Percentiles rank a stretch among this genome's conserved stretches.
Conservation (phyloP, 2,797 vertebrate species). For the Nyctalus aviator region DNA sequence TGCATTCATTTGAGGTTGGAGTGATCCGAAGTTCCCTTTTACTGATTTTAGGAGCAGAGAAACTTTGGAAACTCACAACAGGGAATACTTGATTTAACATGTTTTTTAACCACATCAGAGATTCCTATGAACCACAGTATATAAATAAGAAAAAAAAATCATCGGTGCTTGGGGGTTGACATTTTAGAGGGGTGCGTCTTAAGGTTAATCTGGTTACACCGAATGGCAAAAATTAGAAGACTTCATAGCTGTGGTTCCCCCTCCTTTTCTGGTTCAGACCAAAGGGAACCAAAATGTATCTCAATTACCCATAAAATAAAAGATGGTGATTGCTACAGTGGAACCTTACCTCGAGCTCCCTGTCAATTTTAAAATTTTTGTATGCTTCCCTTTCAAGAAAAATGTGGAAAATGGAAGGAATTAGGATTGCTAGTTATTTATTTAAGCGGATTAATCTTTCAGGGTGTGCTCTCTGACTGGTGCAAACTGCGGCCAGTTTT, state of each 20-base stretch:
- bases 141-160: background rate
- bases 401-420: background rate
- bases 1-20: background rate
- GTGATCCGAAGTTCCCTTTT: background rate
- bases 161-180: too few species aligned
- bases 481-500: fast-evolving
- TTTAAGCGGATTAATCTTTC: too few species aligned
- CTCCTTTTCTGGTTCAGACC: background rate
- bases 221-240: background rate
- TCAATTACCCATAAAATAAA: background rate
- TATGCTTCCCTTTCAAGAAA: background rate
- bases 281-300: background rate
- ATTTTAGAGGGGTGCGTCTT: background rate
- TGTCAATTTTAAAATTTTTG: background rate
- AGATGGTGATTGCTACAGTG: background rate
- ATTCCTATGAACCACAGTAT: background rate
- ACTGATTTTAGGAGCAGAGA: background rate
- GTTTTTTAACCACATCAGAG: background rate
- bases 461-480: background rate
- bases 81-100: background rate
- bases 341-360: background rate
- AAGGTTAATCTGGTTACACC: background rate
- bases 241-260: too few species aligned
- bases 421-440: too few species aligned
- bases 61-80: background rate